phyloP scores from a whole-genome alignment of 2,797 vertebrate species.

The Rhynchonycteris naso region DNA sequence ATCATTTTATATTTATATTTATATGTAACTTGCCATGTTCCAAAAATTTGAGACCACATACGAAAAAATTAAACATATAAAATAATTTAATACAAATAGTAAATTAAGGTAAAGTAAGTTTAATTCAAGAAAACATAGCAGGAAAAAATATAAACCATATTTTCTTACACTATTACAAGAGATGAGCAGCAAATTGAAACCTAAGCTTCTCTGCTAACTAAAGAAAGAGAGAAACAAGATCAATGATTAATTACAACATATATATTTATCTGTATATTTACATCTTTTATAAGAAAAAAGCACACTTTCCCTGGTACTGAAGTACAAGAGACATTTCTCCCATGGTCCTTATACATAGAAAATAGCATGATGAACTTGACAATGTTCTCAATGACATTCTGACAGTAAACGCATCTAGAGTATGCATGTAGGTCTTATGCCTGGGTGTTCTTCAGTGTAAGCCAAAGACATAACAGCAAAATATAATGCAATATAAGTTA shows the following conservation, averaged over 20 bases:
- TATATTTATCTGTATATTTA: background rate
- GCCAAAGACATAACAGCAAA: background rate
- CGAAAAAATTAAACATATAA: background rate
- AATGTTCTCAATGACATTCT: background rate
- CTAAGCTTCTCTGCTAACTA: background rate
- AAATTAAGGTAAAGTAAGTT: background rate
- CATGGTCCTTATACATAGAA: background rate
- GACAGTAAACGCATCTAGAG: background rate
- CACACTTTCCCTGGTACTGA: background rate
- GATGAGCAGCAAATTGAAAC: background rate
- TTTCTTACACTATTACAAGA: background rate
- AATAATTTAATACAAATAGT: background rate
- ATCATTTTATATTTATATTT: background rate
- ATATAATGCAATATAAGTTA: background rate
- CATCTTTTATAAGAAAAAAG: background rate
- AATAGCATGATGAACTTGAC: background rate
- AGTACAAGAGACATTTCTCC: background rate
- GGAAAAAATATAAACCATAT: background rate
- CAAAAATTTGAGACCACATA: background rate
- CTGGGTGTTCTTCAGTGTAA: background rate
- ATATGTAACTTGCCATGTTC: background rate
- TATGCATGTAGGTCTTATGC: background rate
- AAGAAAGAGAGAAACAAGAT: background rate
- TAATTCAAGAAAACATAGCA: background rate
- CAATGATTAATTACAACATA: background rate